Percentiles rank a stretch among this genome's conserved stretches.
Evolutionary conservation across 2,113 vertebrate species (phyloP).

Genomic region (Heteronetta atricapilla): DNA sequence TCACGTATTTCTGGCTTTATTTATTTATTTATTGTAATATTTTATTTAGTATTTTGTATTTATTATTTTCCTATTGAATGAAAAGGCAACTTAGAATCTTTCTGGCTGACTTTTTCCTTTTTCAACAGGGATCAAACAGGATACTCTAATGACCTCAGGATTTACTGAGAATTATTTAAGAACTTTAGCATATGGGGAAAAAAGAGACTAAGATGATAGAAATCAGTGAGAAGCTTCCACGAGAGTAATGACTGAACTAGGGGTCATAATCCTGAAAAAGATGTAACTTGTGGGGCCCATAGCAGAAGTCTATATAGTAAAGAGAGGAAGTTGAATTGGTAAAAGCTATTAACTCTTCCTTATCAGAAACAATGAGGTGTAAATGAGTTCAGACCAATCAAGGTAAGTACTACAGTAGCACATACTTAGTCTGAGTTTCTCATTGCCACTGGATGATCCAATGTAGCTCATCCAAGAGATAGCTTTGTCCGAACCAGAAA

Average conservation of each 20-base stretch:
- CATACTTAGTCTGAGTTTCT: background rate
- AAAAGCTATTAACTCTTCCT: background rate
- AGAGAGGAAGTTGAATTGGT: background rate
- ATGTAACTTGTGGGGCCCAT: no score
- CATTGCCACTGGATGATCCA: background rate
- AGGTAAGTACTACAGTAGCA: background rate
- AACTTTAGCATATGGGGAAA: background rate
- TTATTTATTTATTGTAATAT: background rate
- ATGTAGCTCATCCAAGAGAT: background rate
- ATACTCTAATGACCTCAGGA: background rate
- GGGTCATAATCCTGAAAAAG: background rate
- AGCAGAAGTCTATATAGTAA: background rate
- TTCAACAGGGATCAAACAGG: background rate
- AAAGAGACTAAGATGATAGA: background rate
- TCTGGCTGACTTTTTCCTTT: background rate
- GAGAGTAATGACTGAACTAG: accelerated
- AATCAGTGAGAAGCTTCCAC: background rate
- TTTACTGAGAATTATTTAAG: background rate
- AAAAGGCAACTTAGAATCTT: background rate
- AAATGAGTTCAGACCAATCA: background rate
- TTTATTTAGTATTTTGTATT: background rate
- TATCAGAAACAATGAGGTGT: background rate
- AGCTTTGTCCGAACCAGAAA: background rate
- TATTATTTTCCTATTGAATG: background rate
- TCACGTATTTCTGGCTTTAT: background rate